phyloP scores from a whole-genome alignment of 2,113 vertebrate genomes.

The Sapajus apella region DNA sequence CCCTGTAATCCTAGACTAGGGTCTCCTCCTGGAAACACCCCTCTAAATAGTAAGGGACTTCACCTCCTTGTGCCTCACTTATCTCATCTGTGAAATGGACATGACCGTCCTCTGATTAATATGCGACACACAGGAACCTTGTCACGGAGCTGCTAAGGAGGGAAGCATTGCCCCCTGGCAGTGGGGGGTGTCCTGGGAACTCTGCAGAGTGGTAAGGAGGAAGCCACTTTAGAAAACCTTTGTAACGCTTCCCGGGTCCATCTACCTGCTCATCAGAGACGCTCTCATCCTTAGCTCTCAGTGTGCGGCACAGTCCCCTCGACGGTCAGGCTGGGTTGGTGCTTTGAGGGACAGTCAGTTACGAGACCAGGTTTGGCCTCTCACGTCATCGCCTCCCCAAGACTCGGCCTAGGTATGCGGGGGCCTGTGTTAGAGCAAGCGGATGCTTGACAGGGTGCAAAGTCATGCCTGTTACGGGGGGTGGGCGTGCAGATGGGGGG shows the following conservation, averaged over 20 bases:
- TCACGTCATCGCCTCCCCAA: not conserved
- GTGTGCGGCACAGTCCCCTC: not conserved
- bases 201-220: not conserved
- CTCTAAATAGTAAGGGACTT: not conserved
- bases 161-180: not conserved
- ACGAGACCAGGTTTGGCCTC: not conserved
- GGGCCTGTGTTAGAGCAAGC: not conserved
- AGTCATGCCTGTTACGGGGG: accelerated
- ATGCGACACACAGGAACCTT: not conserved
- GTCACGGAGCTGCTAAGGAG: not conserved
- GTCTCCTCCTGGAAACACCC: not conserved
- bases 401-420: accelerated
- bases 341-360: not conserved
- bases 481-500: not conserved
- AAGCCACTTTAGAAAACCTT: not conserved
- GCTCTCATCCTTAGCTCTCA: accelerated
- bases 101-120: not conserved
- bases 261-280: not conserved
- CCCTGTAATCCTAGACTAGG: not conserved
- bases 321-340: accelerated
- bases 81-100: not conserved
- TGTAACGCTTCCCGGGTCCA: not conserved
- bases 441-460: not conserved
- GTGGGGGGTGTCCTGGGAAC: not conserved
- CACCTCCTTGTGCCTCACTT: not conserved